Percentiles rank a stretch among this genome's conserved stretches.
These are phyloP conservation scores for Melikaiella ostensackeni DNA, from an alignment of 2,888 invertebrate genomes.

Conservation along the genomic window DNA sequence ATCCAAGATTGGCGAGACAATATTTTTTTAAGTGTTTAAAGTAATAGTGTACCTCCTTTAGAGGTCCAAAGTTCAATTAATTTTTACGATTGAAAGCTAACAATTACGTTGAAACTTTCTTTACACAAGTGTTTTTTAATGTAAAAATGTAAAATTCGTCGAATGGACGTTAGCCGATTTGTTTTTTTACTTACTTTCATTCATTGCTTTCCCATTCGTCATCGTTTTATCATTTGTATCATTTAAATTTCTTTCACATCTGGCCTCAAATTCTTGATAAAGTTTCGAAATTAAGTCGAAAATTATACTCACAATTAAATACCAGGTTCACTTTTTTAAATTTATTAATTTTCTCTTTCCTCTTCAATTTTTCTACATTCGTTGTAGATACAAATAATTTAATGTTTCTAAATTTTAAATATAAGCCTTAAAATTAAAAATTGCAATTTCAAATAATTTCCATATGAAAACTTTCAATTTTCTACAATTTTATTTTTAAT, in stretches of 20 bases:
- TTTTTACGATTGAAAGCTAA: neutral
- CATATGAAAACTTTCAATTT: too few species aligned
- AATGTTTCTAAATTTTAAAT: too few species aligned
- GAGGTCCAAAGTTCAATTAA: neutral
- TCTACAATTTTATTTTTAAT: too few species aligned
- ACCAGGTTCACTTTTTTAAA: too few species aligned
- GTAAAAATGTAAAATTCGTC: neutral
- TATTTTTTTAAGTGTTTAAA: neutral
- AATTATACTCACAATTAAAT: too few species aligned
- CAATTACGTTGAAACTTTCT: slow-evolving; percentile 23
- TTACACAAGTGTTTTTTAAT: slow-evolving; percentile 30
- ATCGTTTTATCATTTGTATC: neutral
- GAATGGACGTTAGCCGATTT: neutral
- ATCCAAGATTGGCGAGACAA: neutral
- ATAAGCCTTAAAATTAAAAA: too few species aligned
- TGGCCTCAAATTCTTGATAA: neutral
- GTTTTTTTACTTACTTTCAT: neutral
- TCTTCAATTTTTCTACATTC: too few species aligned
- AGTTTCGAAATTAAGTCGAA: too few species aligned
- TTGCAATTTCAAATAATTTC: too few species aligned
- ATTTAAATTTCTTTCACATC: neutral
- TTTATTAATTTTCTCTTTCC: too few species aligned
- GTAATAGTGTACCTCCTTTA: neutral
- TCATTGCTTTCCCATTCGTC: neutral
- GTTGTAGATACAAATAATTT: too few species aligned